These are phyloP conservation scores for Drymonia ruficornis DNA, from an alignment of 2,888 invertebrate species.

Conservation along the genomic window DNA sequence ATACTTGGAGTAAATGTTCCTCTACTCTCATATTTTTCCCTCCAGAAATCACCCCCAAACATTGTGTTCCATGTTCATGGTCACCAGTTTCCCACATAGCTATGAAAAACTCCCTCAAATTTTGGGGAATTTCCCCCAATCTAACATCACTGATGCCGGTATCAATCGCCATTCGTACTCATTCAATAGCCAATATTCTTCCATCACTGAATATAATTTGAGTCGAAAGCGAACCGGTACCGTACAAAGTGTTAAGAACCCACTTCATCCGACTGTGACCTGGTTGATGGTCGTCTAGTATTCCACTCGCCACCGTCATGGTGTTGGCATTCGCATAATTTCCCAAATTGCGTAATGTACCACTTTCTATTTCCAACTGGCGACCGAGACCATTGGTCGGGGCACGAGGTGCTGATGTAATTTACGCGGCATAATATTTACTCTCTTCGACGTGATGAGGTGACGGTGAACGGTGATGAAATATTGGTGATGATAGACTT, in stretches of 20 bases:
- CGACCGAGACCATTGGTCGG: constrained; percentile 11
- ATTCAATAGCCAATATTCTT: neutral
- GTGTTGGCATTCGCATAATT: constrained; percentile 47
- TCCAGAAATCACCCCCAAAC: too few species aligned
- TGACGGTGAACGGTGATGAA: neutral
- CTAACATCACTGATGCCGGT: too few species aligned
- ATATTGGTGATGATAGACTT: too few species aligned
- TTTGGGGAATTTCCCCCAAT: too few species aligned
- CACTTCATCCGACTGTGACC: constrained; percentile 4
- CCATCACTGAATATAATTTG: neutral
- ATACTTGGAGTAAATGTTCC: too few species aligned
- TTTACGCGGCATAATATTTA: constrained; percentile 29
- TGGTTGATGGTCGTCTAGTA: constrained; percentile 36
- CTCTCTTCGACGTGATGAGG: neutral
- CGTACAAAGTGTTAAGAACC: neutral
- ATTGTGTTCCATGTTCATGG: too few species aligned
- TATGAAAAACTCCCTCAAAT: too few species aligned
- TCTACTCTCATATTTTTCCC: too few species aligned
- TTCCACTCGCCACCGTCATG: constrained; percentile 34
- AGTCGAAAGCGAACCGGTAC: neutral
- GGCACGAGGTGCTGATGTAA: constrained; percentile 30
- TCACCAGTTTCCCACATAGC: too few species aligned
- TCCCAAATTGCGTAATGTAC: constrained; percentile 47
- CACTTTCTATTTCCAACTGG: constrained; percentile 54
- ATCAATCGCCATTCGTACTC: neutral